A percentile compares a stretch with the other conserved stretches of the same genome.
These are phyloP conservation scores for Kryptopterus vitreolus DNA, from an alignment of 2,797 vertebrate genomes.

Conservation along the genomic window DNA sequence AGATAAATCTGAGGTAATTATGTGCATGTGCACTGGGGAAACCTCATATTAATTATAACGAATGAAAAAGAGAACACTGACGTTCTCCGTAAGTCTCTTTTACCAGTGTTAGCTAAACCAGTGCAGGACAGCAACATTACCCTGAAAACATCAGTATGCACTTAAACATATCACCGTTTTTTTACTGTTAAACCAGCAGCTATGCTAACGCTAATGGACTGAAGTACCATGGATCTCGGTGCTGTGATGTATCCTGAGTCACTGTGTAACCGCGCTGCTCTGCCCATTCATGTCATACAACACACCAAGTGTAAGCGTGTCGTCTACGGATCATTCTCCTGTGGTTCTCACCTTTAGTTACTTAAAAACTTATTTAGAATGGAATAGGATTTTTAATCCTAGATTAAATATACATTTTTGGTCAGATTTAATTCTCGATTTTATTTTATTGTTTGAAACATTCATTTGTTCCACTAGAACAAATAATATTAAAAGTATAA, in stretches of 20 bases:
- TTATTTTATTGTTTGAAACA: too few relatives aligned
- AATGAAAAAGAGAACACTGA: neutral
- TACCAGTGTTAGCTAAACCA: neutral
- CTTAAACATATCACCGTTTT: neutral
- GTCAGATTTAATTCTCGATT: too few relatives aligned
- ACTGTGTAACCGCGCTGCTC: neutral
- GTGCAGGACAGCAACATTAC: neutral
- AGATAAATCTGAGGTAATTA: neutral
- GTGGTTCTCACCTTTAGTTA: neutral
- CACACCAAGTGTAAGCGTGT: neutral
- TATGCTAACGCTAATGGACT: neutral
- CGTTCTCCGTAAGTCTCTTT: too few relatives aligned
- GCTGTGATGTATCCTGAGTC: neutral
- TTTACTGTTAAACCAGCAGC: too few relatives aligned
- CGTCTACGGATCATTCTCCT: neutral
- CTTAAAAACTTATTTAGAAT: too few relatives aligned
- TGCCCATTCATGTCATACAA: neutral
- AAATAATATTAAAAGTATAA: neutral
- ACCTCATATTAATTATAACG: neutral
- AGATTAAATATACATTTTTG: too few relatives aligned
- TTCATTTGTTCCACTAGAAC: neutral
- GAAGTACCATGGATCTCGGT: neutral
- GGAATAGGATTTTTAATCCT: too few relatives aligned
- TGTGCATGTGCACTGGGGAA: neutral
- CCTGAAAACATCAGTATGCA: neutral